phyloP scores from a whole-genome alignment of 2,797 vertebrate species.

The Sebastes wilsoni region DNA sequence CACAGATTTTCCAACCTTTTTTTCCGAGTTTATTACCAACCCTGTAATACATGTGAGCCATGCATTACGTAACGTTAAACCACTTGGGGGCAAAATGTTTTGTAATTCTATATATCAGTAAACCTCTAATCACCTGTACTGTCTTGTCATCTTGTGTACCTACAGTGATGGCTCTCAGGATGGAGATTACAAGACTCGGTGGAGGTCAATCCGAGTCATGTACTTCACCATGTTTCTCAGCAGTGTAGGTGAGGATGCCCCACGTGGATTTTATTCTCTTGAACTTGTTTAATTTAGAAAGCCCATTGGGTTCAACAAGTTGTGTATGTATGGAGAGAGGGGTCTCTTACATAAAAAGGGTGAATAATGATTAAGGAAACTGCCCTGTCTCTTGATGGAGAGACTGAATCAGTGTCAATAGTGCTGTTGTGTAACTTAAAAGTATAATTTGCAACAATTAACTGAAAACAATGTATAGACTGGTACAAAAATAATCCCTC shows the following conservation, averaged over 20 bases:
- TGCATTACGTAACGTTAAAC: neutral
- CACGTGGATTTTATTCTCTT: too few relatives aligned
- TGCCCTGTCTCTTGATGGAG: neutral
- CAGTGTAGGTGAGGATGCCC: conserved; percentile 90
- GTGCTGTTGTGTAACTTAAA: neutral
- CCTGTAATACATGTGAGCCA: neutral
- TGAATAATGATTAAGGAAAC: neutral
- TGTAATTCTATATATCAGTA: neutral
- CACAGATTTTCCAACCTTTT: too few relatives aligned
- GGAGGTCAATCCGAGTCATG: conserved; percentile 95
- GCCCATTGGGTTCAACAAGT: neutral
- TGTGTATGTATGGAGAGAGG: neutral
- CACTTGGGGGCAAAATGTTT: neutral
- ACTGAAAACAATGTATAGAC: too few relatives aligned
- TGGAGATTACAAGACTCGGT: conserved; percentile 86
- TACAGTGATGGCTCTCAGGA: conserved; percentile 79
- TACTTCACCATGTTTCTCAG: conserved; percentile 99
- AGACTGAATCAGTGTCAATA: neutral
- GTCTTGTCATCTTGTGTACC: neutral
- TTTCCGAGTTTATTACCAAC: neutral
- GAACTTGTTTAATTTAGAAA: neutral
- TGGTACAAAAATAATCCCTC: too few relatives aligned
- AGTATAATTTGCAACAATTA: too few relatives aligned
- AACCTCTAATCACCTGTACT: neutral
- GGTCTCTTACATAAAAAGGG: neutral